A percentile compares a stretch with the other conserved stretches of the same genome.
These are phyloP conservation scores for Pogonophryne albipinna DNA, from an alignment of 2,797 vertebrate species.

Conservation along the genomic window DNA sequence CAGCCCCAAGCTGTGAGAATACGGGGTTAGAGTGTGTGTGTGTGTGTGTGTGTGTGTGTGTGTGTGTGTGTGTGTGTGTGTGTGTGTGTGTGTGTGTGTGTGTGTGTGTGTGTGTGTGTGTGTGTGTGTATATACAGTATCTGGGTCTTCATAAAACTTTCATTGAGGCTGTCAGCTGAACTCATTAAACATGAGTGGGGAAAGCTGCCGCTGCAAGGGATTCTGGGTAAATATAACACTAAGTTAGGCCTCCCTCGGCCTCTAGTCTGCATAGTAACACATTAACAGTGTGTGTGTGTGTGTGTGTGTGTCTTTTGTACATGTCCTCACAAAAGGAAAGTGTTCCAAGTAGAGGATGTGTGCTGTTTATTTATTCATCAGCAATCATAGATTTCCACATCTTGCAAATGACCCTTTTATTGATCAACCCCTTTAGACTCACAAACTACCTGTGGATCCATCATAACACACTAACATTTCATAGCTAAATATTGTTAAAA, in stretches of 20 bases:
- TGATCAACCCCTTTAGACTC: not conserved
- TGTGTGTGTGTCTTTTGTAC: not conserved
- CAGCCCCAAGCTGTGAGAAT: slow-evolving; percentile 3
- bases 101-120: too few species aligned
- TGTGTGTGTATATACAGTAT: slow-evolving; percentile 31
- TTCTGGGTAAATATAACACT: slow-evolving; percentile 61
- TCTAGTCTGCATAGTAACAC: slow-evolving; percentile 57
- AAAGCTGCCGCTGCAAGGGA: slow-evolving; percentile 53
- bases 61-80: too few species aligned
- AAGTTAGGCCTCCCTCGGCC: slow-evolving; percentile 8
- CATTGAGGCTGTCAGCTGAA: slow-evolving; percentile 60
- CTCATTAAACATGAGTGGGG: slow-evolving; percentile 69
- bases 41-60: too few species aligned
- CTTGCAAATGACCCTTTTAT: not conserved
- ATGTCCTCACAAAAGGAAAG: not conserved
- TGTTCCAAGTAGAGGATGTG: too few species aligned
- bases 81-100: too few species aligned
- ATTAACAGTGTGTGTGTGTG: not conserved
- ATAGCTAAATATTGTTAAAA: not conserved
- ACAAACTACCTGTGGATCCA: not conserved
- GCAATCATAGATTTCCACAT: not conserved
- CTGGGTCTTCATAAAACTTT: slow-evolving; percentile 72
- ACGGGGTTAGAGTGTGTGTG: not conserved
- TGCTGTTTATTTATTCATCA: too few species aligned
- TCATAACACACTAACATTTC: not conserved